A percentile compares a stretch with the other conserved stretches of the same genome.
phyloP scores from a whole-genome alignment of 64 coral and sea anemone genomes.

The Stylophora pistillata region DNA sequence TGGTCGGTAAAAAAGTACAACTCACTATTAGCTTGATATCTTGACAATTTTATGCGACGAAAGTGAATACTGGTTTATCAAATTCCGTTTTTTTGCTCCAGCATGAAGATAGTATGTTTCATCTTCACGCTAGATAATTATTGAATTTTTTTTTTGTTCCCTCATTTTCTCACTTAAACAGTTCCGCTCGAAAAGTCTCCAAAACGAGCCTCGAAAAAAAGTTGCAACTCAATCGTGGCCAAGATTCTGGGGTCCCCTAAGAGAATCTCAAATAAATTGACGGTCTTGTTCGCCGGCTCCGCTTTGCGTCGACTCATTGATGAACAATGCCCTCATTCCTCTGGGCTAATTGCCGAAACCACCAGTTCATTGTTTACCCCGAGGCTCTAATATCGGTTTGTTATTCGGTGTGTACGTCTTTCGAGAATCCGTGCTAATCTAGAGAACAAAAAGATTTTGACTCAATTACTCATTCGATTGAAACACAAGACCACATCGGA shows the following conservation, averaged over 20 bases:
- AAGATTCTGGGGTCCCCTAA: neutral
- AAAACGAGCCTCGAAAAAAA: too few species aligned
- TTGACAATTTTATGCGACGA: too few species aligned
- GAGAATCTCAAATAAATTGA: neutral
- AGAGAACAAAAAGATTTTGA: neutral
- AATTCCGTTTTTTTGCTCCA: too few species aligned
- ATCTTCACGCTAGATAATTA: too few species aligned
- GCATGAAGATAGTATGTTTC: too few species aligned
- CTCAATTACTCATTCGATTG: neutral
- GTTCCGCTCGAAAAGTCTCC: too few species aligned
- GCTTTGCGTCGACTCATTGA: slow-evolving; percentile 17
- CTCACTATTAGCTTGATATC: too few species aligned
- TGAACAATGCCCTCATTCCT: slow-evolving; percentile 9
- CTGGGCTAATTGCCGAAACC: slow-evolving; percentile 16
- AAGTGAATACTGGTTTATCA: too few species aligned
- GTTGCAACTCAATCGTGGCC: too few species aligned
- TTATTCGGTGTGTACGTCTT: neutral
- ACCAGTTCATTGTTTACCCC: slow-evolving; percentile 24
- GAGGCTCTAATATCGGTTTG: slow-evolving; percentile 20
- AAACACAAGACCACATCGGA: neutral
- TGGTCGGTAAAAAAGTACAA: too few species aligned
- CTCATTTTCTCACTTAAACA: too few species aligned
- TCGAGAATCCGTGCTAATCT: slow-evolving; percentile 40
- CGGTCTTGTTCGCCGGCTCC: neutral
- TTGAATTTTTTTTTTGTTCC: too few species aligned